Conservation (phyloP, 1,140 invertebrate species). For the Microplitis demolitor region DNA sequence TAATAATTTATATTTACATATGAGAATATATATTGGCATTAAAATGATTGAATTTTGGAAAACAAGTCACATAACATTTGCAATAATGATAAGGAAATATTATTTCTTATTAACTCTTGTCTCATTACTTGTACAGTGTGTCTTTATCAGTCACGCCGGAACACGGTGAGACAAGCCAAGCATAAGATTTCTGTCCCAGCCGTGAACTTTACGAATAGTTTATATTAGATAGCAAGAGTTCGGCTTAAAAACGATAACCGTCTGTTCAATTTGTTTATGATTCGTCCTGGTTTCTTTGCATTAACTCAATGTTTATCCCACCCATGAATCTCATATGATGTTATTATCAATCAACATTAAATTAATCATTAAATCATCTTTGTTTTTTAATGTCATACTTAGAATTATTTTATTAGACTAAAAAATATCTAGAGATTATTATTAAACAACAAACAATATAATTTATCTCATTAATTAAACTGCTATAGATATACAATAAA, state of each 20-base stretch:
- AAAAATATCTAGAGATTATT: not conserved
- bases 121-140: not conserved
- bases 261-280: conserved; percentile 3
- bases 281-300: not conserved
- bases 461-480: too few species aligned
- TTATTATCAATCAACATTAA: not conserved
- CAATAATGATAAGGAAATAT: not conserved
- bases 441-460: too few species aligned
- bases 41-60: conserved; percentile 5
- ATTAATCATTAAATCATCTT: conserved; percentile 3
- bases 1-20: not conserved
- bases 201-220: conserved; percentile 14
- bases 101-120: not conserved
- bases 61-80: conserved; percentile 8
- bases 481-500: too few species aligned
- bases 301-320: not conserved
- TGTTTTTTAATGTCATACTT: not conserved
- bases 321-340: not conserved
- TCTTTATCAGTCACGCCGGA: conserved; percentile 8
- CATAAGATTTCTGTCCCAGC: not conserved
- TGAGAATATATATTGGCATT: not conserved
- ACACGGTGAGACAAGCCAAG: conserved; percentile 7
- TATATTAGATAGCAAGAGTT: conserved; percentile 10
- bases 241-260: conserved; percentile 6
- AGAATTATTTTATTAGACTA: not conserved